Evolutionary conservation across 2,888 invertebrate genomes (phyloP), one percentile per base, ranked within the genome.

Genomic region (Leptothorax acervorum): DNA sequence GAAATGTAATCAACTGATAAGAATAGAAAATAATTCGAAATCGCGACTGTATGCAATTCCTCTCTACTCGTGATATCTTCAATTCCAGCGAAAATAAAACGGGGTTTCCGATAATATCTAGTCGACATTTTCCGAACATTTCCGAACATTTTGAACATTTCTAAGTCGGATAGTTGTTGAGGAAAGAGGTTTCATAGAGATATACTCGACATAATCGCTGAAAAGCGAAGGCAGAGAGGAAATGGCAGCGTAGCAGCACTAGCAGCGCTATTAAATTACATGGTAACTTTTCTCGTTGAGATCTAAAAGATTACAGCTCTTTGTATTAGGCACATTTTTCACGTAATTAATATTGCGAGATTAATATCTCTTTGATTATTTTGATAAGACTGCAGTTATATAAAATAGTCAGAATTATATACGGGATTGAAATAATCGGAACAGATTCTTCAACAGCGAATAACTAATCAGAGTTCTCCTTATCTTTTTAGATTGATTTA

Each of bases 261-360:
- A 57, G 66, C 35, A 42, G 68, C 42, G 53, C 60, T 82, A 63
- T 83, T 83, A 78, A 83, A 70, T 83, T 83, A 83, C 79, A 63
- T 83, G 23, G 45, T 51, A 83, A 70, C 51, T 70, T 28, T 60
- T 60, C 83, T 60, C 79, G 28, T 70, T 57, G 51, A 53, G 42
- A 70, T 70, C 62, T 83, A 83, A 76, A 68, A 78, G 68, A 68
- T 68, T 66, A 62, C 23, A 35, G n/a, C 35, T 73, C 18, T 2
- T 5, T 35, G 18, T n/a, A 28, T 60, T 60, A 48, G 66, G 15
- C 0, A 60, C n/a, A 60, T 39, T 60, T 57, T 60, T 60, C 31
- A 31, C 1, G 9, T 48, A 48, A 48, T 68, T 48, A 18, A 31
- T 18, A 68, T 68, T 66, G 45, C 28, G 11, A 73, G 23, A 73